Evolutionary conservation across 2,888 invertebrate species (phyloP), one percentile per base, ranked within the genome.

Genomic region (Monochamus alternatus): DNA sequence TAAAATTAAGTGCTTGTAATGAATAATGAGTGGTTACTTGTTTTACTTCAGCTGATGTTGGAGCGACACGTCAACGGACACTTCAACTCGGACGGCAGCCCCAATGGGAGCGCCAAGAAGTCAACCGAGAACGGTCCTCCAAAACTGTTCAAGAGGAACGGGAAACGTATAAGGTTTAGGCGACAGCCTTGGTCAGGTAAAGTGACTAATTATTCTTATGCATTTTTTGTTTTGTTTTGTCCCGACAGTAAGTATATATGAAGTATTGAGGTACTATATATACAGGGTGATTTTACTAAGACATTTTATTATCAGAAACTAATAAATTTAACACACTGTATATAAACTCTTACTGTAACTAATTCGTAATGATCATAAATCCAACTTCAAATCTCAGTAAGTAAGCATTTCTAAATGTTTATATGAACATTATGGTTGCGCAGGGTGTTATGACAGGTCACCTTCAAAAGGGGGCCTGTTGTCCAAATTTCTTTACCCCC

Each of bases 41-140:
- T 14, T 66, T 31, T 60, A 22, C 51, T 92, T 51, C 91, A 95
- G 95, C 92, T 92, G 76, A 93, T 96, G 76, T 90, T 98, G 83
- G 96, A 98, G 89, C 92, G 97, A 84, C 98, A 98, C 87, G 97
- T 98, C 69, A 97, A 98, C 90, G 93, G 95, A 85, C 98, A 98
- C 89, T 98, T 98, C 90, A 93, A 91, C 86, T 91, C 92, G 82
- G 94, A 94, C 85, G 89, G 90, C 38, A 91, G 91, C 62, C 90
- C 91, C 74, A 92, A 91, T 79, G 91, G 90, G 81, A 91, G 90
- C 81, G 88, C 91, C 72, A 94, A 94, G 89, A 94, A 95, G 86
- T 92, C 95, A 66, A 91, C 95, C 32, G 95, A 95, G 84, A 94
- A 94, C 77, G 91, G 92, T 22, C 94, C 94, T 82, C 91, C 93